Percentiles rank a stretch among this genome's conserved stretches.
Conservation (phyloP, 2,888 invertebrate species). For the Stictocephala bisonia region DNA sequence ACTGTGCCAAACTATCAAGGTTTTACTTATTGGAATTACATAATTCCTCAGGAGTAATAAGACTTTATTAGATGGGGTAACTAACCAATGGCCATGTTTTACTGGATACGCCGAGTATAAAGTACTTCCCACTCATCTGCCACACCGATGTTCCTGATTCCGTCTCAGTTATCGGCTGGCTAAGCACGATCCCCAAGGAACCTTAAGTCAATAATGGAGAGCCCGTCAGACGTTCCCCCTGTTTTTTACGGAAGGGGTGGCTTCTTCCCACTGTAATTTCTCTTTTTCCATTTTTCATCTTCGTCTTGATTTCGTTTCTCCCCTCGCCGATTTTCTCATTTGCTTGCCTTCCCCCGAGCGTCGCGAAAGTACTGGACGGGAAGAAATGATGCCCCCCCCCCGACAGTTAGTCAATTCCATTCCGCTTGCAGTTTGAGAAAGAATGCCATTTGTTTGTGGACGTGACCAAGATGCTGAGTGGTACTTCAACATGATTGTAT, state of each 20-base stretch:
- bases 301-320: slow-evolving; percentile 47
- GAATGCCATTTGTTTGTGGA: slow-evolving; percentile 27
- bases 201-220: slow-evolving; percentile 43
- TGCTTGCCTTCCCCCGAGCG: slow-evolving; percentile 43
- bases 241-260: slow-evolving; percentile 38
- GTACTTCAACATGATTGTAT: neutral
- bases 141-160: too few relatives aligned
- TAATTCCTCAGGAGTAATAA: too few relatives aligned
- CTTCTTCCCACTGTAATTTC: slow-evolving; percentile 44
- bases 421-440: slow-evolving; percentile 32
- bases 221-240: slow-evolving; percentile 38
- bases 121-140: too few relatives aligned
- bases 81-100: too few relatives aligned
- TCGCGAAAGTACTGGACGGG: slow-evolving; percentile 17
- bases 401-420: slow-evolving; percentile 13
- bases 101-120: too few relatives aligned
- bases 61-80: too few relatives aligned
- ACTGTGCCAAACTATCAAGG: too few relatives aligned
- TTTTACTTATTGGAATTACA: too few relatives aligned
- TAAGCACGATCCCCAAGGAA: slow-evolving; percentile 7
- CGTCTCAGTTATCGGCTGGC: slow-evolving; percentile 15
- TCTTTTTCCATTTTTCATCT: slow-evolving; percentile 50
- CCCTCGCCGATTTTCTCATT: slow-evolving; percentile 45
- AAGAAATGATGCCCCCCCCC: slow-evolving; percentile 28
- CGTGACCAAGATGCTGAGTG: neutral